Percentiles rank a stretch among this genome's conserved stretches.
Evolutionary conservation across 2,113 vertebrate genomes (phyloP).

Genomic region (Acanthochromis polyacanthus): DNA sequence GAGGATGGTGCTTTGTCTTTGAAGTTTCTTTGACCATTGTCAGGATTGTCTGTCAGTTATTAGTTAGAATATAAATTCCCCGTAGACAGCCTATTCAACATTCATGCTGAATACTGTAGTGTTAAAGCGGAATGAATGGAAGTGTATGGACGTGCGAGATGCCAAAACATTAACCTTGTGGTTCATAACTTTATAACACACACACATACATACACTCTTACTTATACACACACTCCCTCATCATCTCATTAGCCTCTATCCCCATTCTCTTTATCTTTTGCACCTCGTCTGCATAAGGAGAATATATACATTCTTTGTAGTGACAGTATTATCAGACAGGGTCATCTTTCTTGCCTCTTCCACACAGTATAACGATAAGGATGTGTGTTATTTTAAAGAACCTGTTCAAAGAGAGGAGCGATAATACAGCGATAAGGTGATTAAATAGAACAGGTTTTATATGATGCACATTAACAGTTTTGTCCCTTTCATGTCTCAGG

Average conservation of each 20-base stretch:
- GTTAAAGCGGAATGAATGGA: constrained; percentile 60
- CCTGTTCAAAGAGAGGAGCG: constrained; percentile 71
- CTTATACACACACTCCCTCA: constrained; percentile 33
- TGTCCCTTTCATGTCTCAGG: constrained; percentile 70
- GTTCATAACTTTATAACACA: constrained; percentile 58
- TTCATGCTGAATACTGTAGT: constrained; percentile 52
- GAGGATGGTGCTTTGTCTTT: constrained; percentile 51
- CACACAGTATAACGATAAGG: constrained; percentile 67
- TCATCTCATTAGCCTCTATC: constrained; percentile 81
- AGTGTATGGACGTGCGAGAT: constrained; percentile 57
- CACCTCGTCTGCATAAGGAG: constrained; percentile 70
- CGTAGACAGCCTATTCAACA: constrained; percentile 54
- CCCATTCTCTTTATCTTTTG: constrained; percentile 73
- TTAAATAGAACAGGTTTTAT: constrained; percentile 76
- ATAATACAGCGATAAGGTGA: constrained; percentile 75
- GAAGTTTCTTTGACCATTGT: constrained; percentile 55
- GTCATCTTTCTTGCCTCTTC: constrained; percentile 73
- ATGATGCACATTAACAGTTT: constrained; percentile 78
- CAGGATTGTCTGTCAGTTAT: constrained; percentile 45
- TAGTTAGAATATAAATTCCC: constrained; percentile 55
- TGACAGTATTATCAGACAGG: constrained; percentile 70
- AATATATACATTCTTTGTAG: constrained; percentile 80
- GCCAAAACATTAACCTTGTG: constrained; percentile 75
- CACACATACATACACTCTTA: not conserved
- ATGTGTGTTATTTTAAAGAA: constrained; percentile 76